These are phyloP conservation scores for Catocala sponsa DNA, from an alignment of 2,888 invertebrate species.

Conservation along the genomic window DNA sequence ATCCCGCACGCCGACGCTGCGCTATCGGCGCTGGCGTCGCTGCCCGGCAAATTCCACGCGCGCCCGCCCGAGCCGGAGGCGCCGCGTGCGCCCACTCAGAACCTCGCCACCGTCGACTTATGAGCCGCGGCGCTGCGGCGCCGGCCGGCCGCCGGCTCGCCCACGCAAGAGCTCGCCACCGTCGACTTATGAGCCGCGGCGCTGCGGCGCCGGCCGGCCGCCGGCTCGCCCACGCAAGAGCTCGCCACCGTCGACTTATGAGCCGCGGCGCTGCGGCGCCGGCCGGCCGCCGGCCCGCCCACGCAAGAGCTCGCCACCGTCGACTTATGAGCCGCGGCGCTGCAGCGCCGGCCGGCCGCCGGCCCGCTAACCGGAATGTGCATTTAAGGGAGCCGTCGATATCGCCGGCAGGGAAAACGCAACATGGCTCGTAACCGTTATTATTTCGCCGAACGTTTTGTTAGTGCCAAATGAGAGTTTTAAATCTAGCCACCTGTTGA, in stretches of 20 bases:
- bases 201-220: too few species aligned
- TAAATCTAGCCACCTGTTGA: conserved; percentile 30
- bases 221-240: conserved; percentile 37
- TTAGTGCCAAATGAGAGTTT: conserved; percentile 69
- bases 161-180: conserved; percentile 52
- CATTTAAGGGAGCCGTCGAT: conserved; percentile 70
- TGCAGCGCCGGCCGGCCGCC: conserved; percentile 71
- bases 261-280: conserved; percentile 71
- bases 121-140: conserved; percentile 66
- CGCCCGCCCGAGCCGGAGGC: conserved; percentile 90
- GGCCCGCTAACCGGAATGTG: conserved; percentile 53
- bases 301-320: conserved; percentile 92
- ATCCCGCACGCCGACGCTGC: conserved; percentile 93
- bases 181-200: background rate
- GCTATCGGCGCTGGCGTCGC: conserved; percentile 89
- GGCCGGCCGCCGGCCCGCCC: background rate
- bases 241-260: conserved; percentile 70
- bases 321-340: conserved; percentile 86
- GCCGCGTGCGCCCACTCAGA: conserved; percentile 90
- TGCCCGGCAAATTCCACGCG: conserved; percentile 89
- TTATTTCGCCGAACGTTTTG: conserved; percentile 57
- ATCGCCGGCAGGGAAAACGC: conserved; percentile 75
- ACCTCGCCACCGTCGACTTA: conserved; percentile 92
- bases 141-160: background rate
- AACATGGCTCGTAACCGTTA: conserved; percentile 54